Conservation (phyloP, 2,888 invertebrate species). For the Belgica antarctica region DNA sequence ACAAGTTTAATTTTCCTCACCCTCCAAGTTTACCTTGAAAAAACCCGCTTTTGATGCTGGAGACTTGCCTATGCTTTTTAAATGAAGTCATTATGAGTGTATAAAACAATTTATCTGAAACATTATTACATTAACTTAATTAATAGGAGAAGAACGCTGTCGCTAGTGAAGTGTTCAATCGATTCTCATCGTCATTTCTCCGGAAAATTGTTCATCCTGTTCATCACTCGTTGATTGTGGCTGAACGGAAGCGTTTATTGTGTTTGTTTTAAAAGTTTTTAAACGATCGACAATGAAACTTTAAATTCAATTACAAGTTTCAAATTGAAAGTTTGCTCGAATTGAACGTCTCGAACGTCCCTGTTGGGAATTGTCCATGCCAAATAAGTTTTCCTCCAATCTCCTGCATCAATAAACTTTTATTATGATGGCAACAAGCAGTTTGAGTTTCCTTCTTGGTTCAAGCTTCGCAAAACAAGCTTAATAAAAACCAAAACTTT, state of each 20-base stretch:
- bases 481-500: not conserved
- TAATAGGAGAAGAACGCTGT: not conserved
- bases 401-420: not conserved
- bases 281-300: not conserved
- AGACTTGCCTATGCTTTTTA: not conserved
- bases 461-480: not conserved
- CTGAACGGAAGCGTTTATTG: not conserved
- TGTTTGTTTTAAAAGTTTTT: not conserved
- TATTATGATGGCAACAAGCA: not conserved
- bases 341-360: not conserved
- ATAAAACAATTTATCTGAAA: slow-evolving; percentile 28
- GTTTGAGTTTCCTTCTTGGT: not conserved
- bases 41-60: no score
- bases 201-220: no score
- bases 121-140: slow-evolving; percentile 30
- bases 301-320: not conserved
- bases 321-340: not conserved
- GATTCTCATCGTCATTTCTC: slow-evolving; percentile 37
- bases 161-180: not conserved
- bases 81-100: slow-evolving; percentile 12
- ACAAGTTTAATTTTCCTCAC: not conserved
- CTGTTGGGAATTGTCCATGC: not conserved
- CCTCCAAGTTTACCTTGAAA: not conserved
- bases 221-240: not conserved
- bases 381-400: not conserved